Evolutionary conservation across 1,140 invertebrate species (phyloP).

Genomic region (Forficula auricularia): DNA sequence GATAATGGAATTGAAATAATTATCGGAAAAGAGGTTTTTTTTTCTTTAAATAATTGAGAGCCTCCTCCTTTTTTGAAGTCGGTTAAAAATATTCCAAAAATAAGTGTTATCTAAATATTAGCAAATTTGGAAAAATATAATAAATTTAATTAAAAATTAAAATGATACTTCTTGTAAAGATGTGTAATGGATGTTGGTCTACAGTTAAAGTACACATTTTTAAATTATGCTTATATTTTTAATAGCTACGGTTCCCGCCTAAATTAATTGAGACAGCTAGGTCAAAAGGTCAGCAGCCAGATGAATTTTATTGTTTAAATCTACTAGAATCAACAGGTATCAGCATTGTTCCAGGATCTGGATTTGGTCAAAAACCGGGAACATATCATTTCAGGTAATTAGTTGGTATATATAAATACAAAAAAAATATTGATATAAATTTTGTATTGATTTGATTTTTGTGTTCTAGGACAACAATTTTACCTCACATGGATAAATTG

Average conservation of each 20-base stretch:
- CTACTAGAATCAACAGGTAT: constrained; percentile 81
- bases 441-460: constrained; percentile 6
- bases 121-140: no score
- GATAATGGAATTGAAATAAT: no score
- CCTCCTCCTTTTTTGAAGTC: no score
- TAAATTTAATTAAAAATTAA: no score
- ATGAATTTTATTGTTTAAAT: constrained; percentile 87
- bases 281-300: constrained; percentile 50
- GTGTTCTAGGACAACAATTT: constrained; percentile 48
- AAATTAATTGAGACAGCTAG: constrained; percentile 66
- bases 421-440: neutral
- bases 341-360: constrained; percentile 63
- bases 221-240: no score
- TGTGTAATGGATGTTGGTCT: no score
- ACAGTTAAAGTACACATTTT: no score
- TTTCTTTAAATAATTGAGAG: no score
- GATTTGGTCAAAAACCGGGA: constrained; percentile 84
- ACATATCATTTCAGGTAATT: constrained; percentile 86
- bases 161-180: no score
- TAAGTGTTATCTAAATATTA: no score
- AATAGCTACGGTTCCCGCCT: constrained; percentile 42
- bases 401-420: constrained; percentile 14
- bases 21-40: no score
- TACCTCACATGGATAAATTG: constrained; percentile 74
- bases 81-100: no score